Base-by-base conservation (phyloP, 2,113 vertebrate genomes). In the Andinoacara biseriatus region DNA sequence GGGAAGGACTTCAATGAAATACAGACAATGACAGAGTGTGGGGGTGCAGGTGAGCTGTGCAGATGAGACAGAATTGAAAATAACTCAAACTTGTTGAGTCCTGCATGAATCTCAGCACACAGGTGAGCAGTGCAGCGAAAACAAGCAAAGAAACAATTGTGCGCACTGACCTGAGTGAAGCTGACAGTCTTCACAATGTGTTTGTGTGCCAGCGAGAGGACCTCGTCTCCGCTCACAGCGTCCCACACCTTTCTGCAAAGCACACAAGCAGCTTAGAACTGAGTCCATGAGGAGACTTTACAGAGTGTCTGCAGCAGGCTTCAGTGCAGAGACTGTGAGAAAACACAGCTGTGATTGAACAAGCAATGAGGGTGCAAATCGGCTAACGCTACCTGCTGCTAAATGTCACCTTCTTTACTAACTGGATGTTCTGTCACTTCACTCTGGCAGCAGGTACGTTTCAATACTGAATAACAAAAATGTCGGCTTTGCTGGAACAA, bases 181-280 rank as follows among this genome's bases (percentile, higher is more conserved):
- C 93, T 97, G 88, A 99, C 98, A 4, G 96, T 96, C 94, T 99
- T 99, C 86, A 99, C 98, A 74, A 99, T 99, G 94, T 99, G 98
- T 90, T 99, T 99, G 93, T 99, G 98, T 67, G 98, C 98, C 95
- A 99, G 88, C 4, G 97, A 97, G 85, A 99, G 96, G 58, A 99
- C 90, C 90, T 99, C 98, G 78, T 99, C 98, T 22, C 98, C 98
- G 29, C 97, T 98, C 87, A 99, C 97, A 60, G 98, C 98, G 88
- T 99, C 98, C 98, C 98, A 99, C 85, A 99, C 97, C 95, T 99
- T 99, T 84, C 98, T 99, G 94, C 88, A 96, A 77, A 74, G 10
- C n/a, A 84, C 60, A 91, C 3, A 58, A 1, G 10, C 17, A 22
- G 26, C 13, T 17, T 38, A 69, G 49, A 62, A 69, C 46, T 18